Base-by-base conservation (phyloP, 2,797 vertebrate genomes). In the Toxotes lorentzi region DNA sequence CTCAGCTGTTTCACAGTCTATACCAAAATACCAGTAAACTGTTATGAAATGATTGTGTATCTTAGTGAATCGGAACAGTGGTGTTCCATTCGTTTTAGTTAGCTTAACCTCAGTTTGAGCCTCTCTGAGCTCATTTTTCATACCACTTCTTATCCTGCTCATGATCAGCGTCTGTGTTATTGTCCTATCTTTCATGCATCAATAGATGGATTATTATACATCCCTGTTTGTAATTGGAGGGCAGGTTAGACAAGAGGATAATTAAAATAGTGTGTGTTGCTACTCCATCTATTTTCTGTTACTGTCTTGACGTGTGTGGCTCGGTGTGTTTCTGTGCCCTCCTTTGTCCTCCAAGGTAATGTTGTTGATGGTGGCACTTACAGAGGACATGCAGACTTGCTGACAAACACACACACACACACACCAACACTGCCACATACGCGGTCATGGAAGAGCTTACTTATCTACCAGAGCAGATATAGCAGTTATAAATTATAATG, bases 131-230 rank as follows among this genome's bases (percentile, higher is more conserved):
- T 86, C 79, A 86, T 89, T 89, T 86, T 88, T 77, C 58, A 83
- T 78, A 40, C 62, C 69, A 64, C 74, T 71, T 83, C 84, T 85
- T 69, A 83, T 76, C 85, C 86, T 10, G 48, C 85, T 84, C 34
- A 50, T 89, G 88, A 78, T 86, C 72, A 75, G 60, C 71, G 75
- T 65, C 78, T 84, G 82, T 90, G 90, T 90, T 92, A 90, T 91
- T 90, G 89, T 93, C 89, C 85, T 84, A 91, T 90, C 93, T 92
- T 93, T 94, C 93, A 94, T 93, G 92, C 91, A 92, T 91, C 91
- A 84, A 91, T 92, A 91, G 91, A 90, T 91, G 92, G 90, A 91
- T 93, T 92, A 93, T 93, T 92, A 92, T 90, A 93, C 89, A 92
- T 91, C 88, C 91, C 80, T 91, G 66, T 89, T 91, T 88, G 86